phyloP scores from a whole-genome alignment of 1,140 invertebrate genomes.

The Heliconius hewitsoni region DNA sequence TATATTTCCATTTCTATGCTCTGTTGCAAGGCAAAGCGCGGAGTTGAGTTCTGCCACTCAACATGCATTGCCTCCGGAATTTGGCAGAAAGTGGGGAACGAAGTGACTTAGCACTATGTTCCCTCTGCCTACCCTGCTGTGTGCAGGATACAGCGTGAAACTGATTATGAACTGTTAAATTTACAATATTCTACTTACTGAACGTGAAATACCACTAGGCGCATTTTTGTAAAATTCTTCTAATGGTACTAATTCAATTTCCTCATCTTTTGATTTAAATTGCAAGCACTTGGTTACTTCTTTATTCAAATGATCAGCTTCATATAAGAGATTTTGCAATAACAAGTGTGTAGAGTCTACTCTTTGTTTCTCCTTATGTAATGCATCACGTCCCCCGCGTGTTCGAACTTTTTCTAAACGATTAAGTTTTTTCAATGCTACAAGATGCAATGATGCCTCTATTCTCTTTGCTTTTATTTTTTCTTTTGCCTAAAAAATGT shows the following conservation, averaged over 20 bases:
- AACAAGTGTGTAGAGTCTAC: slow-evolving; percentile 95
- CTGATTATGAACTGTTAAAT: background rate
- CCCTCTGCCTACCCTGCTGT: too few relatives aligned
- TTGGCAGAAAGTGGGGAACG: too few relatives aligned
- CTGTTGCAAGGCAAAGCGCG: too few relatives aligned
- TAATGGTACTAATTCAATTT: slow-evolving; percentile 92
- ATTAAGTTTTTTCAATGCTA: slow-evolving; percentile 94
- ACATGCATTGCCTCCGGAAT: too few relatives aligned
- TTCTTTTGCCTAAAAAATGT: slow-evolving; percentile 81
- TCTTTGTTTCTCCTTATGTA: slow-evolving; percentile 90
- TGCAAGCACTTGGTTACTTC: slow-evolving; percentile 96
- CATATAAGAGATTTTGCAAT: slow-evolving; percentile 97
- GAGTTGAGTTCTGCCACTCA: too few relatives aligned
- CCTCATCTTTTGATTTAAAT: slow-evolving; percentile 97
- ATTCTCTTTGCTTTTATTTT: slow-evolving; percentile 85
- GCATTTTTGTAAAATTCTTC: slow-evolving; percentile 94
- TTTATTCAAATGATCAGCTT: slow-evolving; percentile 95
- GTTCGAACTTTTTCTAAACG: slow-evolving; percentile 93
- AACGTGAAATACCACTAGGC: slow-evolving; percentile 86
- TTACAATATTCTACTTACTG: slow-evolving; percentile 78
- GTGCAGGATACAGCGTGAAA: too few relatives aligned
- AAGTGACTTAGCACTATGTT: too few relatives aligned
- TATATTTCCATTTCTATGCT: too few relatives aligned
- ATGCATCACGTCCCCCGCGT: slow-evolving; percentile 89
- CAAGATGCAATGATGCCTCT: slow-evolving; percentile 88